These are phyloP conservation scores for Gasterosteus nipponicus DNA, from an alignment of 2,113 vertebrate genomes.

Conservation along the genomic window DNA sequence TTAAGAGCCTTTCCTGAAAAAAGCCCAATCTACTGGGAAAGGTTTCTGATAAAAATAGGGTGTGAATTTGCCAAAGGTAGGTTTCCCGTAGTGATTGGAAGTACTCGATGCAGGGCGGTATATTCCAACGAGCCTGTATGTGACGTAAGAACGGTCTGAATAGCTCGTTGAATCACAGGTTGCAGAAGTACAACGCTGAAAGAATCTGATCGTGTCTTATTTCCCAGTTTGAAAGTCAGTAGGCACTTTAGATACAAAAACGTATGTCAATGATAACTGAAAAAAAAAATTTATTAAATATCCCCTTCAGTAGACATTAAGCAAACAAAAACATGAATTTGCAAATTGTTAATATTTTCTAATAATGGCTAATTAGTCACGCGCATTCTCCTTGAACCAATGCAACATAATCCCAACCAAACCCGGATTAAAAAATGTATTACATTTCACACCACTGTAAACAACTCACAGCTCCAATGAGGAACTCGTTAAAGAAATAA, in stretches of 20 bases:
- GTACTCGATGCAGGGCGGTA: no score
- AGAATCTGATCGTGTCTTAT: not conserved
- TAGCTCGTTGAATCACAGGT: no score
- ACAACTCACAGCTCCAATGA: not conserved
- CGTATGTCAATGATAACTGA: not conserved
- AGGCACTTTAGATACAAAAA: no score
- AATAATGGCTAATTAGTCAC: conserved; percentile 6
- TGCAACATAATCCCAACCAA: not conserved
- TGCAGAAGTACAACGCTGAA: no score
- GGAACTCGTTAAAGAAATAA: not conserved
- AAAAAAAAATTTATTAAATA: not conserved
- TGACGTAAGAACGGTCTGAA: no score
- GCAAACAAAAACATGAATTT: not conserved
- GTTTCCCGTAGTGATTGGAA: no score
- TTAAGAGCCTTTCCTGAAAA: no score
- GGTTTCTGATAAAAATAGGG: no score
- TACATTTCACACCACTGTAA: not conserved
- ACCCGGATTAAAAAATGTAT: not conserved
- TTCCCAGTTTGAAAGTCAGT: no score
- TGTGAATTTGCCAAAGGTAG: no score
- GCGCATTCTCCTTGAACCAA: not conserved
- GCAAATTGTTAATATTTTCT: not conserved
- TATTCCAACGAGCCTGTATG: no score
- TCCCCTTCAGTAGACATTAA: not conserved
- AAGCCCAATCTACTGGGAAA: no score